These are phyloP conservation scores for Crocidura indochinensis DNA, from an alignment of 2,797 vertebrate genomes.

Conservation along the genomic window DNA sequence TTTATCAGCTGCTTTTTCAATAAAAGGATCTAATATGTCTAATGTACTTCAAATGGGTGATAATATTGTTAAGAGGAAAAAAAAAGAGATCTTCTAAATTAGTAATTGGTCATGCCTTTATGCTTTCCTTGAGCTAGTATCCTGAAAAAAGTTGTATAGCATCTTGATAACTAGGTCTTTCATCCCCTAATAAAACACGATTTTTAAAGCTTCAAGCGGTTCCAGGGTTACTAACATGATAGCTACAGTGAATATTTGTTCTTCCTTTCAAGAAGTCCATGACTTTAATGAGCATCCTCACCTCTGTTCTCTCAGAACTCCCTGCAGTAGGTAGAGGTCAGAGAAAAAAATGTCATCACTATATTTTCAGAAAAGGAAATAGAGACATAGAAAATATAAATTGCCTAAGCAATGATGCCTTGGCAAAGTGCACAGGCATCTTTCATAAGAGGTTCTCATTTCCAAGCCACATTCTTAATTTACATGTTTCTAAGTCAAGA, in stretches of 20 bases:
- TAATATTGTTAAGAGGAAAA: not conserved
- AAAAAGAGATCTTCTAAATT: not conserved
- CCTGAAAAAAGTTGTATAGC: not conserved
- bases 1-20: not conserved
- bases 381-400: slow-evolving; percentile 40
- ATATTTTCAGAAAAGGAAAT: slow-evolving; percentile 61
- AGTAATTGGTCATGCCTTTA: not conserved
- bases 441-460: slow-evolving; percentile 23
- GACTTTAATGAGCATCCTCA: slow-evolving; percentile 44
- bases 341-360: slow-evolving; percentile 58
- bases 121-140: not conserved
- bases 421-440: not conserved
- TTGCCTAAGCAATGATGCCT: slow-evolving; percentile 20
- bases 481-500: not conserved
- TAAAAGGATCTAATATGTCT: not conserved
- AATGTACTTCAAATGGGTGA: slow-evolving; percentile 25
- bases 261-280: slow-evolving; percentile 41
- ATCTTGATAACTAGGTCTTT: not conserved
- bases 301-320: slow-evolving; percentile 1
- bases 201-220: slow-evolving; percentile 47
- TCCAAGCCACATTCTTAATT: slow-evolving; percentile 20
- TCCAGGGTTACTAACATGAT: not conserved
- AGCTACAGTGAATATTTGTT: slow-evolving; percentile 29
- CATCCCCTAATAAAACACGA: slow-evolving; percentile 3
- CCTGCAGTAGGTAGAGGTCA: slow-evolving; percentile 43